A percentile compares a stretch with the other conserved stretches of the same genome.
Conservation (phyloP, 1,140 invertebrate genomes). For the Ridgeia piscesae region DNA sequence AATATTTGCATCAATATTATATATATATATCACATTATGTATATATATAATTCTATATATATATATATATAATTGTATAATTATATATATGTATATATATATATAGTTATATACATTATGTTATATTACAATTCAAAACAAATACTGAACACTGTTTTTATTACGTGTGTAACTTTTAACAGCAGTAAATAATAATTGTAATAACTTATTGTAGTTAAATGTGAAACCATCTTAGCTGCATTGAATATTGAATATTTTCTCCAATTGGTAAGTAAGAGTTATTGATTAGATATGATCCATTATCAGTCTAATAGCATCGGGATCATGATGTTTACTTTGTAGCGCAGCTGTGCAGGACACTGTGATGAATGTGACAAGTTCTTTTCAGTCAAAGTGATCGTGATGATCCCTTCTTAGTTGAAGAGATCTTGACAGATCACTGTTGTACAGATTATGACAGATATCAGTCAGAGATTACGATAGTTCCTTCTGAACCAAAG, state of each 20-base stretch:
- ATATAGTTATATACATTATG: too few relatives aligned
- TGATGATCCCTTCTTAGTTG: background rate
- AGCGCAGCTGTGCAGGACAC: too few relatives aligned
- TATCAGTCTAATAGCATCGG: background rate
- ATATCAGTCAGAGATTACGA: too few relatives aligned
- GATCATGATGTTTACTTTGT: too few relatives aligned
- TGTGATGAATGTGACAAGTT: too few relatives aligned
- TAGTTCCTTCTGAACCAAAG: background rate
- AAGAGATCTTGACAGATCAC: background rate
- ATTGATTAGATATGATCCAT: background rate
- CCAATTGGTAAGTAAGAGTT: background rate
- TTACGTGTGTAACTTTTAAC: background rate
- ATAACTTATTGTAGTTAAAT: background rate
- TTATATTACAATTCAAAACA: too few relatives aligned
- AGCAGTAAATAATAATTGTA: background rate
- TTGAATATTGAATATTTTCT: background rate
- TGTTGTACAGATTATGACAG: background rate
- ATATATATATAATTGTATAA: too few relatives aligned
- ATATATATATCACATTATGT: too few relatives aligned
- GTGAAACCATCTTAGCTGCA: background rate
- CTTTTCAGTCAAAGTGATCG: background rate
- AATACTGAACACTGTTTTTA: background rate
- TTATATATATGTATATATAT: too few relatives aligned
- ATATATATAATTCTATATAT: too few relatives aligned
- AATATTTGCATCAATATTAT: background rate